Base-by-base conservation (phyloP, 2,113 vertebrate species). In the Dipodomys stephensi region DNA sequence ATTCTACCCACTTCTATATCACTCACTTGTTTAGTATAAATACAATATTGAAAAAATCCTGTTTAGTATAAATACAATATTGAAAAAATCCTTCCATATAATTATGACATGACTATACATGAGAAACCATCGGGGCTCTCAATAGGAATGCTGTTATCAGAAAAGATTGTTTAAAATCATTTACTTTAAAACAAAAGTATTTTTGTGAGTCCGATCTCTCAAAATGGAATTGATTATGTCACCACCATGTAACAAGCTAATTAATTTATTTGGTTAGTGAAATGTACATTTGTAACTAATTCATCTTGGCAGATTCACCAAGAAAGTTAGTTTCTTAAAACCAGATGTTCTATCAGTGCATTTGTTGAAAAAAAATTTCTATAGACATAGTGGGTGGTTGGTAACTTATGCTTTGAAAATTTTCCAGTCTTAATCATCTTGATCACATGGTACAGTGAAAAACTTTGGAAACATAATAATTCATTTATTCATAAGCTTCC, bases 271-370 rank as follows among this genome's bases (percentile, higher is more conserved):
- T 90, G 39, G 22, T 79, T 90, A 86, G 7, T 80, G 80, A 72
- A 62, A 25, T 6, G 13, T 80, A 27, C 19, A 57, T 92, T 92
- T 53, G 6, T 92, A 92, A 85, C 64, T 87, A 84, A 88, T 71
- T 74, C 49, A 84, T 92, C 35, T 73, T 65, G 46, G 72, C 25
- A 83, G 53, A 96, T 77, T 86, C 80, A 81, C 64, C 46, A 93
- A 69, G 77, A 69, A 95, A 91, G 83, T 68, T 44, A n/a, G 2
- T 77, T 92, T 93, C 92, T 92, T 85, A 92, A 91, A 93, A 92
- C 68, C 39, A 86, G 78, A 93, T 86, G 65, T 76, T 89, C 39
- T 83, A 90, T 83, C 23, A n/a, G 23, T 62, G 6, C 22, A 46
- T 76, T 89, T 85, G 35, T 49, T 79, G 16, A 68, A 87, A 44